phyloP scores from a whole-genome alignment of 2,888 invertebrate genomes.

The Spisula subtruncata region DNA sequence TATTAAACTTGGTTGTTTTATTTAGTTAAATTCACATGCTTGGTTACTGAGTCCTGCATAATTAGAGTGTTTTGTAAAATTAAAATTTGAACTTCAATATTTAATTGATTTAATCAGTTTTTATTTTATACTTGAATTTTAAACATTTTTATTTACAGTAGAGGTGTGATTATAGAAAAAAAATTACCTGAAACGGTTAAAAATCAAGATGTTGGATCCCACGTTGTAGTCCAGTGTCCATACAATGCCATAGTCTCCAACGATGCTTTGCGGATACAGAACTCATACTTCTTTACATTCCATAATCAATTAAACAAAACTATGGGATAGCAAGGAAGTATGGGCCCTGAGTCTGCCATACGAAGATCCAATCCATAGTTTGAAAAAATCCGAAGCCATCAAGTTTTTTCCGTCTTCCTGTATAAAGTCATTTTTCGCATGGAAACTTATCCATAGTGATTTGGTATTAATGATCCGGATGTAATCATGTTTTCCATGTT shows the following conservation, averaged over 20 bases:
- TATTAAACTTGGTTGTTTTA: neutral
- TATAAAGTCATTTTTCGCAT: slow-evolving; percentile 47
- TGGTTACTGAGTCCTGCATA: neutral
- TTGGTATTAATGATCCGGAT: slow-evolving; percentile 51
- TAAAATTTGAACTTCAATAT: neutral
- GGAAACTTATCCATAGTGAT: slow-evolving; percentile 48
- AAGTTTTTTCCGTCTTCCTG: slow-evolving; percentile 29
- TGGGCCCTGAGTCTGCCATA: slow-evolving; percentile 89
- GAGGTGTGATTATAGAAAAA: neutral
- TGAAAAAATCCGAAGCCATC: slow-evolving; percentile 48
- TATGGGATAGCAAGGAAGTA: slow-evolving; percentile 98
- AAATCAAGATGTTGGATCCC: neutral
- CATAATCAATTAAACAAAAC: slow-evolving; percentile 91
- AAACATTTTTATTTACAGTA: neutral
- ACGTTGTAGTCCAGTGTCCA: neutral
- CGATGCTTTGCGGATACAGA: slow-evolving; percentile 71
- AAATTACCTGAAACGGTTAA: slow-evolving; percentile 14
- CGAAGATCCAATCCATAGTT: slow-evolving; percentile 15
- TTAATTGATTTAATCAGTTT: slow-evolving; percentile 1
- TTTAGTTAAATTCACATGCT: neutral
- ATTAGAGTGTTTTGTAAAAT: neutral
- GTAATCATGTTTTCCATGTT: slow-evolving; percentile 62
- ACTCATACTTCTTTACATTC: slow-evolving; percentile 97
- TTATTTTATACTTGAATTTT: neutral
- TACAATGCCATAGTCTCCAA: neutral